These are phyloP conservation scores for Percina caprodes DNA, from an alignment of 2,113 vertebrate genomes.

Conservation along the genomic window DNA sequence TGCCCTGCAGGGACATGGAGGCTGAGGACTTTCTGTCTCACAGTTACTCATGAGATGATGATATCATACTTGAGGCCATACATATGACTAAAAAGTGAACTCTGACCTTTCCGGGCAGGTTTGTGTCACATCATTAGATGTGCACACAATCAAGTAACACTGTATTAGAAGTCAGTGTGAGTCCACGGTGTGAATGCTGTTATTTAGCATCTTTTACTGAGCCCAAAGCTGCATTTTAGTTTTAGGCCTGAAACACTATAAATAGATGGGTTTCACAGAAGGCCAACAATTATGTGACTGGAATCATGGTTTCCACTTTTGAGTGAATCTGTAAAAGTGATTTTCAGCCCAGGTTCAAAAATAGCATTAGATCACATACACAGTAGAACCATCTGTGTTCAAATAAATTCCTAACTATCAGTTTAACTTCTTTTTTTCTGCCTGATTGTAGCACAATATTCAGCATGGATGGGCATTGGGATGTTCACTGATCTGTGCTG, in stretches of 20 bases:
- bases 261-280: background rate
- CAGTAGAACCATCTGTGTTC: background rate
- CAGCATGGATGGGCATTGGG: constrained; percentile 38
- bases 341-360: background rate
- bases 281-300: background rate
- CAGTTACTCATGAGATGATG: too few relatives aligned
- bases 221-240: background rate
- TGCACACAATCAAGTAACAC: background rate
- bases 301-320: constrained; percentile 11
- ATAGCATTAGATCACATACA: background rate
- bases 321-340: background rate
- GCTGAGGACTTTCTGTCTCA: too few relatives aligned
- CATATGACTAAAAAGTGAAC: too few relatives aligned
- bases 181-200: background rate
- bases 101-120: too few relatives aligned
- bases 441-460: constrained; percentile 43
- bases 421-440: background rate
- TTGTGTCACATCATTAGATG: background rate
- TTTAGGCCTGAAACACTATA: constrained; percentile 5
- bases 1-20: constrained; percentile 17
- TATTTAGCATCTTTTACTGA: background rate
- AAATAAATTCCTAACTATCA: background rate
- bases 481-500: constrained; percentile 65
- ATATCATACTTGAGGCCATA: too few relatives aligned
- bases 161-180: background rate